A percentile compares a stretch with the other conserved stretches of the same genome.
phyloP scores from a whole-genome alignment of 2,797 vertebrate genomes.

The Prionace glauca region DNA sequence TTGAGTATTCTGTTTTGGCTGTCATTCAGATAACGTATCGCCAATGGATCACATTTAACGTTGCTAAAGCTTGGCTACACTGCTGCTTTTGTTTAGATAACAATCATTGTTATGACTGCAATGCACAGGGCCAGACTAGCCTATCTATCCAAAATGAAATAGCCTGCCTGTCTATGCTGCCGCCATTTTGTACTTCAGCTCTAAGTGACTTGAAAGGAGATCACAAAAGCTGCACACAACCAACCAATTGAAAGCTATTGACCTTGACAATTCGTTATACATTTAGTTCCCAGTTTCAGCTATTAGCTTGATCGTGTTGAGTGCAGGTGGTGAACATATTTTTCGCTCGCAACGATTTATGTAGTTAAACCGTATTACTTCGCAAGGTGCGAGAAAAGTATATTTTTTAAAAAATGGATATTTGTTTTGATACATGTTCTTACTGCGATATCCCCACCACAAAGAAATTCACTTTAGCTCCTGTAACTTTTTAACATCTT shows the following conservation, averaged over 20 bases:
- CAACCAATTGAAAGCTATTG: slow-evolving; percentile 33
- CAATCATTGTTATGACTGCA: slow-evolving; percentile 26
- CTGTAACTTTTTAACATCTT: not conserved
- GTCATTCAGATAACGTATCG: not conserved
- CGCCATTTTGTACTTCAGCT: slow-evolving; percentile 38
- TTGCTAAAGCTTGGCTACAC: not conserved
- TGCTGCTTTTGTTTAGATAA: not conserved
- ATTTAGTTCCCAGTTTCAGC: slow-evolving; percentile 29
- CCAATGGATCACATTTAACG: not conserved
- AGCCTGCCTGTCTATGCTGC: slow-evolving; percentile 12
- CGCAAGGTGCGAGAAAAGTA: not conserved
- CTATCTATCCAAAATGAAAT: slow-evolving; percentile 27
- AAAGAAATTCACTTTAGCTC: not conserved
- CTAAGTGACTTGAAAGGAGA: slow-evolving; percentile 27
- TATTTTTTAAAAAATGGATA: not conserved
- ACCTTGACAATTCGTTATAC: slow-evolving; percentile 35
- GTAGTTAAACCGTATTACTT: slow-evolving; percentile 6
- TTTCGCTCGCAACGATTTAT: not conserved
- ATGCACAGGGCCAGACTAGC: slow-evolving; percentile 12
- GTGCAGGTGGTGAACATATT: slow-evolving; percentile 1
- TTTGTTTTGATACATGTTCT: not conserved
- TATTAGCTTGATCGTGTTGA: slow-evolving; percentile 19
- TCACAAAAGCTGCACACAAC: slow-evolving; percentile 24
- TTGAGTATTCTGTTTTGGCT: not conserved
- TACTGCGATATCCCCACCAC: not conserved